Evolutionary conservation across 2,888 invertebrate genomes (phyloP).

Genomic region (Agriotes lineatus): DNA sequence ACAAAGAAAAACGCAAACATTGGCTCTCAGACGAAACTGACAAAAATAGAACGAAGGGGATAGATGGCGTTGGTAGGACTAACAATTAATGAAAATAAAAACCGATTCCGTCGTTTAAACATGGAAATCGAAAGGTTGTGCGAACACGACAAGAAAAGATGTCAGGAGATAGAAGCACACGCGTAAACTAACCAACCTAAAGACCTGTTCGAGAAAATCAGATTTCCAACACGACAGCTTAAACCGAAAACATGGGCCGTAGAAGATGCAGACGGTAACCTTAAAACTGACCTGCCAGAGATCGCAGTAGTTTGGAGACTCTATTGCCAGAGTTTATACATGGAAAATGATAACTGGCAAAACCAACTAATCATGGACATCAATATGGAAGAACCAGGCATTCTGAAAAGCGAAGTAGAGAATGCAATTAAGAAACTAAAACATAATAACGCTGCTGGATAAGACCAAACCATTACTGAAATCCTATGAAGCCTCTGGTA

Average conservation of each 20-base stretch:
- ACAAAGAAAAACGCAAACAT: too few species aligned
- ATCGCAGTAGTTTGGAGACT: background rate
- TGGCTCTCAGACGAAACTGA: background rate
- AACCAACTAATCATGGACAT: background rate
- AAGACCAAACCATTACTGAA: background rate
- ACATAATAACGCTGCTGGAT: too few species aligned
- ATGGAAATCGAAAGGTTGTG: background rate
- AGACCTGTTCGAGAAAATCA: background rate
- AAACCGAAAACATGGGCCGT: background rate
- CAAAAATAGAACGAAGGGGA: background rate
- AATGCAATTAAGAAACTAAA: too few species aligned
- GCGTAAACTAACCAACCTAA: background rate
- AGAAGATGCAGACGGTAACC: too few species aligned
- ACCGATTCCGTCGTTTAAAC: background rate
- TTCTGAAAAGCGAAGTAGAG: background rate
- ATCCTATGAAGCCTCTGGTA: background rate
- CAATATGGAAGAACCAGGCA: background rate
- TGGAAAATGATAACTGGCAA: background rate
- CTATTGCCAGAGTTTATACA: background rate
- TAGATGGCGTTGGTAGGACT: too few species aligned
- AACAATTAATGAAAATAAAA: background rate
- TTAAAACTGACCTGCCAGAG: background rate
- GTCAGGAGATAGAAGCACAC: background rate
- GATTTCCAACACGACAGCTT: background rate
- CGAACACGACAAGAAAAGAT: background rate